phyloP scores from a whole-genome alignment of 1,140 invertebrate genomes.

The Drosophila arawakana region DNA sequence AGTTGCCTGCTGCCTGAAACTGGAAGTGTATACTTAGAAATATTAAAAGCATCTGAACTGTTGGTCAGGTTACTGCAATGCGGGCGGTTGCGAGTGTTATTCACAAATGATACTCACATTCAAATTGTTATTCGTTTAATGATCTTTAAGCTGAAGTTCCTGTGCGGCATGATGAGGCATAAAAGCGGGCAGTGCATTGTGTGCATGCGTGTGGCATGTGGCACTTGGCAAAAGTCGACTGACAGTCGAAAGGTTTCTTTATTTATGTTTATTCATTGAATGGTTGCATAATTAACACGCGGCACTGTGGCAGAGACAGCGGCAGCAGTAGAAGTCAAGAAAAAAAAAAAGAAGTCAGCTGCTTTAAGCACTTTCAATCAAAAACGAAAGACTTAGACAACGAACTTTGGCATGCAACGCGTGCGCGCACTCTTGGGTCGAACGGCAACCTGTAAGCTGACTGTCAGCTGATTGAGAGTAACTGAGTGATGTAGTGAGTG shows the following conservation, averaged over 20 bases:
- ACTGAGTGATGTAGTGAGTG: conserved; percentile 50
- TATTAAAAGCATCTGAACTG: conserved; percentile 1
- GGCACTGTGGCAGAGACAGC: conserved; percentile 1
- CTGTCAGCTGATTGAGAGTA: conserved; percentile 43
- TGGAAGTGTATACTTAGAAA: neutral
- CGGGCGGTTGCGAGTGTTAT: conserved; percentile 14
- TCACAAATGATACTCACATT: conserved; percentile 5
- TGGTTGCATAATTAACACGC: conserved; percentile 40
- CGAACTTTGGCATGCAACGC: conserved; percentile 41
- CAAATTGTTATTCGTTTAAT: conserved; percentile 4
- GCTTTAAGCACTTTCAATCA: conserved; percentile 45
- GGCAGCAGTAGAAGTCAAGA: neutral
- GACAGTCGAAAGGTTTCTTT: conserved; percentile 7
- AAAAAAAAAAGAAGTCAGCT: conserved; percentile 21
- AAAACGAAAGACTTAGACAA: conserved; percentile 46
- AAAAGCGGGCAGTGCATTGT: neutral
- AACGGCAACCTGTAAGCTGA: neutral
- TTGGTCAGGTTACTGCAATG: conserved; percentile 17
- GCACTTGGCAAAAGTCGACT: conserved; percentile 4
- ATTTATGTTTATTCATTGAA: neutral
- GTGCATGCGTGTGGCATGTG: conserved; percentile 37
- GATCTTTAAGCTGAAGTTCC: neutral
- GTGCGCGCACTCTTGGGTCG: neutral
- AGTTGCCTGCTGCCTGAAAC: conserved; percentile 11
- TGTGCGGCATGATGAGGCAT: conserved; percentile 15